Percentiles rank a stretch among this genome's conserved stretches.
These are phyloP conservation scores for Osmerus eperlanus DNA, from an alignment of 2,113 vertebrate genomes.

Conservation along the genomic window DNA sequence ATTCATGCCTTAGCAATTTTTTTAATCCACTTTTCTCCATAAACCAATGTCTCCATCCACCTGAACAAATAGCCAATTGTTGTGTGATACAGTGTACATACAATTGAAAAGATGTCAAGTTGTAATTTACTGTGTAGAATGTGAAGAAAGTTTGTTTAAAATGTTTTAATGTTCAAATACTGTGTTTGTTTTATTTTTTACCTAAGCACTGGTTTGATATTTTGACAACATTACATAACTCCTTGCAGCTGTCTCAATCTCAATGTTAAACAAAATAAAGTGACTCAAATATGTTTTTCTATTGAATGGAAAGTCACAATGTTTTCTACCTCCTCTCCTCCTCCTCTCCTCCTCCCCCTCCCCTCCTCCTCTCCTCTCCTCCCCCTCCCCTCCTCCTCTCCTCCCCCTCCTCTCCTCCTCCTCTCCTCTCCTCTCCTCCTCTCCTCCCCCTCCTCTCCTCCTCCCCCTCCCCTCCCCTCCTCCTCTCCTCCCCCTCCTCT, in stretches of 20 bases:
- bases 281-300: slow-evolving; percentile 54
- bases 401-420: too few relatives aligned
- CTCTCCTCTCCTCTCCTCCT: too few relatives aligned
- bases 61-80: slow-evolving; percentile 31
- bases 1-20: slow-evolving; percentile 11
- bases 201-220: slow-evolving; percentile 33
- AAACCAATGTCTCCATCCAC: slow-evolving; percentile 11
- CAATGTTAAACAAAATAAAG: slow-evolving; percentile 28
- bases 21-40: slow-evolving; percentile 8
- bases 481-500: too few relatives aligned
- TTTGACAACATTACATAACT: slow-evolving; percentile 34
- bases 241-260: slow-evolving; percentile 48
- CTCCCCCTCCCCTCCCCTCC: too few relatives aligned
- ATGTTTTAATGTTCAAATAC: slow-evolving; percentile 28
- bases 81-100: slow-evolving; percentile 28
- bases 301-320: slow-evolving; percentile 9
- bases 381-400: too few relatives aligned
- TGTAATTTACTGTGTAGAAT: slow-evolving; percentile 12
- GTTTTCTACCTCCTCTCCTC: neutral
- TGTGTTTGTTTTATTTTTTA: slow-evolving; percentile 52
- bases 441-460: too few relatives aligned
- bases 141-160: slow-evolving; percentile 25
- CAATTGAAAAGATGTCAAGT: neutral
- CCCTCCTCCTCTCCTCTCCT: neutral
- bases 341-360: neutral